A percentile compares a stretch with the other conserved stretches of the same genome.
phyloP scores from a whole-genome alignment of 2,888 invertebrate species.

The Metallyticus violacea region DNA sequence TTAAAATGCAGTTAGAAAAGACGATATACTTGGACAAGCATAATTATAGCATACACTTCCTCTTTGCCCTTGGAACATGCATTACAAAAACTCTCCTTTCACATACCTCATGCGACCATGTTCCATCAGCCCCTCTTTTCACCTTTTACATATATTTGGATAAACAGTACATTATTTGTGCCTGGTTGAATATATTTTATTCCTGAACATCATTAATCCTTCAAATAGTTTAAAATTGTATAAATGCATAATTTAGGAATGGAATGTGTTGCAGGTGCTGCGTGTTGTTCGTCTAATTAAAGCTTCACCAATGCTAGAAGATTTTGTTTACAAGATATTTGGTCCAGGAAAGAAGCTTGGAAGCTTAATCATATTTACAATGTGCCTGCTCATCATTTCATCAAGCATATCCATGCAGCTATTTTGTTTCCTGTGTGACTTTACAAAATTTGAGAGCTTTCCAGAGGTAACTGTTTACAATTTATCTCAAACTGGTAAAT shows the following conservation, averaged over 20 bases:
- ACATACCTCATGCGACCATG: too few relatives aligned
- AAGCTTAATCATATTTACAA: slow-evolving; percentile 98
- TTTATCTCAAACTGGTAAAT: too few relatives aligned
- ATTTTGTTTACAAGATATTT: slow-evolving; percentile 94
- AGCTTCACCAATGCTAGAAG: slow-evolving; percentile 97
- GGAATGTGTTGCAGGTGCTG: slow-evolving; percentile 65
- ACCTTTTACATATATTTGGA: too few relatives aligned
- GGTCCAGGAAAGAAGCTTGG: slow-evolving; percentile 97
- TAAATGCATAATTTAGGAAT: neutral
- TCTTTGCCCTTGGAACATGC: too few relatives aligned
- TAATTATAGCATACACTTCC: too few relatives aligned
- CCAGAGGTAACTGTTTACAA: slow-evolving; percentile 67
- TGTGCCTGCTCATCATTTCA: slow-evolving; percentile 97
- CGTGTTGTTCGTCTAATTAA: slow-evolving; percentile 94
- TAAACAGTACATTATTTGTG: too few relatives aligned
- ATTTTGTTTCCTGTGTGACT: slow-evolving; percentile 92
- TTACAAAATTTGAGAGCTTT: slow-evolving; percentile 97
- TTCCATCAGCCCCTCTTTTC: too few relatives aligned
- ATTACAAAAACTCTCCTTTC: too few relatives aligned
- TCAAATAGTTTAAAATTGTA: neutral
- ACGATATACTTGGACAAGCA: too few relatives aligned
- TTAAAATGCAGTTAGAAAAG: too few relatives aligned
- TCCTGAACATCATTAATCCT: neutral
- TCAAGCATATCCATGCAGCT: slow-evolving; percentile 99
- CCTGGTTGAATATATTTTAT: too few relatives aligned